Base-by-base conservation (phyloP, 2,113 vertebrate species). In the Lota lota region DNA sequence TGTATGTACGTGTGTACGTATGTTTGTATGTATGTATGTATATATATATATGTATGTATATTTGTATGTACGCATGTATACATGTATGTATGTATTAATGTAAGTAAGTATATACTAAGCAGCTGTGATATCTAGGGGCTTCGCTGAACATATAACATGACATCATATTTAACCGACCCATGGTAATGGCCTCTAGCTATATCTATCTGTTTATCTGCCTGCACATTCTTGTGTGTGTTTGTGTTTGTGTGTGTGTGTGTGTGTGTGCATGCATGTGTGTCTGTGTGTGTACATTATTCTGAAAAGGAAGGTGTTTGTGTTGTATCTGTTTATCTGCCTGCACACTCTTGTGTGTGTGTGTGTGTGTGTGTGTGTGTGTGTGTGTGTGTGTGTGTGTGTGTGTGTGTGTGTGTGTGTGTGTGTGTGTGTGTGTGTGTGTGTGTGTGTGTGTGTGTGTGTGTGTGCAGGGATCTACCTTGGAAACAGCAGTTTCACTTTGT, bases 161-260 rank as follows among this genome's bases (percentile, higher is more conserved):
- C n/a, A 15, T 54, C 4, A 12, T 54, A 54, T n/a, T n/a, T 12
- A 51, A 51, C 47, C 12, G 47, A 51, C 10, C n/a, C 53, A 4
- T 54, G 53, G n/a, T 14, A 54, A 17, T 54, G 53, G 53, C 53
- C 53, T 54, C 15, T 10, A 0, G 53, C 14, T 54, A 18, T 51
- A 51, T 51, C n/a, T 66, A 10, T 22, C 24, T 71, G 40, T 59
- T n/a, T 22, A 18, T 61, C 64, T 56, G 51, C 62, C 16, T 64
- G 47, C 20, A 36, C 54, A 33, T 64, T 33, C 67, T 17, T 47
- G 22, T 75, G 58, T 64, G 33, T 8, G 18, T 70, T 63, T 64
- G 53, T 72, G 54, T 78, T 80, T 69, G 80, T 66, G 77, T 33
- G 28, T 65, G 54, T 56, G 54, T 56, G 54, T 17, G 54, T 17